phyloP scores from a whole-genome alignment of 1,140 invertebrate genomes.

The Eurytemora carolleeae region DNA sequence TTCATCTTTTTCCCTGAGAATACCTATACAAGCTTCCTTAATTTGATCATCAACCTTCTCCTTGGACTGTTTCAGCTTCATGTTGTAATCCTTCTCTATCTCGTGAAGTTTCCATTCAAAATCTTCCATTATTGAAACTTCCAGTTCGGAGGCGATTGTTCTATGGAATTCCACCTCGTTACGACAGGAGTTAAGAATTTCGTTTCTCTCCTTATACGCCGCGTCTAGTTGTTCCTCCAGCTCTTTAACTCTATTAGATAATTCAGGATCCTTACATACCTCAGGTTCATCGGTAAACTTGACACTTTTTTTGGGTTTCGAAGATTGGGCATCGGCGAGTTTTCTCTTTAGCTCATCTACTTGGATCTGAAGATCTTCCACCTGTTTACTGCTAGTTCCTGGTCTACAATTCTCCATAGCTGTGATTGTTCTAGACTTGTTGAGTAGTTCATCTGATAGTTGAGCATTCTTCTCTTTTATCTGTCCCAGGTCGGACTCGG shows the following conservation, averaged over 20 bases:
- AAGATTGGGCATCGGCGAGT: neutral
- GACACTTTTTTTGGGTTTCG: slow-evolving; percentile 2
- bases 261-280: neutral
- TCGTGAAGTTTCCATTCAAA: slow-evolving; percentile 16
- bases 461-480: slow-evolving; percentile 13
- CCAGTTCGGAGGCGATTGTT: slow-evolving; percentile 7
- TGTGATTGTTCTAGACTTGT: slow-evolving; percentile 6
- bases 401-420: neutral
- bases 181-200: slow-evolving; percentile 6
- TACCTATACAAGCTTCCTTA: slow-evolving; percentile 6
- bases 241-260: neutral
- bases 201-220: slow-evolving; percentile 8
- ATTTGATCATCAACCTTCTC: slow-evolving; percentile 8
- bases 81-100: slow-evolving; percentile 13
- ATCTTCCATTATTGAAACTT: slow-evolving; percentile 7
- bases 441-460: slow-evolving; percentile 11
- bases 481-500: slow-evolving; percentile 4
- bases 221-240: slow-evolving; percentile 7
- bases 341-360: neutral
- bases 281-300: slow-evolving; percentile 6
- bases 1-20: slow-evolving; percentile 10
- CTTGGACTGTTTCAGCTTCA: slow-evolving; percentile 3
- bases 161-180: slow-evolving; percentile 14
- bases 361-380: neutral
- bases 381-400: neutral